Conservation (phyloP, 2,113 vertebrate species). For the Prunella fulvescens region DNA sequence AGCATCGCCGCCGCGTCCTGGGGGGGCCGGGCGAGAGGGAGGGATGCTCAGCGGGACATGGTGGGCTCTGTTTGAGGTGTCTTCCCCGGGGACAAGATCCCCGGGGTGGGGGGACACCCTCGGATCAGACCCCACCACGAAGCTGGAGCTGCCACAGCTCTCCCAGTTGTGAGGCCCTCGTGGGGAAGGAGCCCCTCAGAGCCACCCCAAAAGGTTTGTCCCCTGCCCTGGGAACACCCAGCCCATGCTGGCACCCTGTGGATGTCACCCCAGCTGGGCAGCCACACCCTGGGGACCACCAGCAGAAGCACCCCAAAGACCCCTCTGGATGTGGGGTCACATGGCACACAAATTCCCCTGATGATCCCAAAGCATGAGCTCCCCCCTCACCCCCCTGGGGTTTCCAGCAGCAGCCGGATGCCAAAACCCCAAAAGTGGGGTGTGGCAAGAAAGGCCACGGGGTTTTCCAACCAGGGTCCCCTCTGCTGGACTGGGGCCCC, state of each 20-base stretch:
- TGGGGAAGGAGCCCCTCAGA: background rate
- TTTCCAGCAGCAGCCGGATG: background rate
- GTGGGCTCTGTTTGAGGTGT: background rate
- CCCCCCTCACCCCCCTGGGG: accelerated
- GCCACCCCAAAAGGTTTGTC: background rate
- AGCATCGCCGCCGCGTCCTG: background rate
- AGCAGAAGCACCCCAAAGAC: background rate
- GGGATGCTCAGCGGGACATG: background rate
- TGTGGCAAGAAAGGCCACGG: background rate
- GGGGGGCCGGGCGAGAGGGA: background rate
- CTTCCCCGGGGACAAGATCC: background rate
- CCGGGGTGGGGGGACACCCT: background rate
- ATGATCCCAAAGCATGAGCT: background rate
- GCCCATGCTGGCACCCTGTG: background rate
- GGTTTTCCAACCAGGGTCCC: background rate
- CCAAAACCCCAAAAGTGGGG: background rate
- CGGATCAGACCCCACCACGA: accelerated
- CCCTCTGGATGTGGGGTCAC: background rate
- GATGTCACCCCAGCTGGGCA: background rate
- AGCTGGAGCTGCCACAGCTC: background rate
- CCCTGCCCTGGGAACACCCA: accelerated
- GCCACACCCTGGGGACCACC: background rate
- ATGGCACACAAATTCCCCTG: background rate
- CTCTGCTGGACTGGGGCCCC: background rate
- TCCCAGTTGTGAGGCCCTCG: background rate